Conservation (phyloP, 1,140 invertebrate genomes). For the Drosophila ananassae region DNA sequence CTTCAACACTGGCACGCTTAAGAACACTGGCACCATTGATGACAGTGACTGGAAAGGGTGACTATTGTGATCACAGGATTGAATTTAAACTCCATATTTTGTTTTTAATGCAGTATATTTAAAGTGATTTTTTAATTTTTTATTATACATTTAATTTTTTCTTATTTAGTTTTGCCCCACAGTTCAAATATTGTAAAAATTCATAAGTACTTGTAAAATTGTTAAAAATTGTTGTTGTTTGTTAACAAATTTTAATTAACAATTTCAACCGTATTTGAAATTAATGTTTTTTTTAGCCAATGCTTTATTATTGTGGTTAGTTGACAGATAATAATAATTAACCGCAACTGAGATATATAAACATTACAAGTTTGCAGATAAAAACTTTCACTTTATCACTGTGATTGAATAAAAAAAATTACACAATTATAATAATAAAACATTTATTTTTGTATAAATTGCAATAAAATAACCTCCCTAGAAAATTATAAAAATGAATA, state of each 20-base stretch:
- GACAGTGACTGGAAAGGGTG: constrained; percentile 1
- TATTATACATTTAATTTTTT: neutral
- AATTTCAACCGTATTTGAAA: too few relatives aligned
- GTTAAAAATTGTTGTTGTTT: too few relatives aligned
- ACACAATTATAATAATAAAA: neutral
- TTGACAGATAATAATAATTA: too few relatives aligned
- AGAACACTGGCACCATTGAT: constrained; percentile 8
- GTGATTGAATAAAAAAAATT: neutral
- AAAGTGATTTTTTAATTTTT: neutral
- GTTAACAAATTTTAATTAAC: too few relatives aligned
- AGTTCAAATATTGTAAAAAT: too few relatives aligned
- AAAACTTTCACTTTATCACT: neutral
- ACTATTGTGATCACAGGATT: neutral
- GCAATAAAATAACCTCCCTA: neutral
- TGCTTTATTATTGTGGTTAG: too few relatives aligned
- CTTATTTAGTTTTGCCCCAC: too few relatives aligned
- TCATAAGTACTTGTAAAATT: too few relatives aligned
- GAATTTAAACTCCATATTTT: neutral
- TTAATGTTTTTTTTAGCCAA: too few relatives aligned
- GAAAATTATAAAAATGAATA: neutral
- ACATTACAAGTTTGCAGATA: neutral
- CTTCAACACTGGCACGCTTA: neutral
- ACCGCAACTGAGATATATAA: too few relatives aligned
- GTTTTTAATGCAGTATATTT: neutral
- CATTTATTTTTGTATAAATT: neutral